Base-by-base conservation (phyloP, 2,888 invertebrate genomes). In the Drosophila anomelani region DNA sequence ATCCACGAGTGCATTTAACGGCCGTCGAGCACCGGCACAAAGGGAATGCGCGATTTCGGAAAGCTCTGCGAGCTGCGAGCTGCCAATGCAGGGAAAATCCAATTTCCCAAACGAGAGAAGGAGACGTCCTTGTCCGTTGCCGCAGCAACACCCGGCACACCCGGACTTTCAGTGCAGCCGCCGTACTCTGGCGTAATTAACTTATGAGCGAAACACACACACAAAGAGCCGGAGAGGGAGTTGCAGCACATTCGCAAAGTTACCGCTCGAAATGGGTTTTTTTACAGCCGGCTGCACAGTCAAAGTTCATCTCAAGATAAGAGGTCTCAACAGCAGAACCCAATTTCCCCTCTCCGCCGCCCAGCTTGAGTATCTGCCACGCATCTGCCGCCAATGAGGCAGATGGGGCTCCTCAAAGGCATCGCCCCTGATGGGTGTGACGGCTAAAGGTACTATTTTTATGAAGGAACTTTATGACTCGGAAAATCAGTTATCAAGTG, bases 161-260 rank as follows among this genome's bases (percentile, higher is more conserved):
- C 34, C 44, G 39, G 51, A 51, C 36, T 53, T 32, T 32, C 47
- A 47, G 20, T 61, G 59, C 46, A 38, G 41, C 36, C 41, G 39
- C 53, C 53, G 44, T 51, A 47, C 51, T 41, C 47, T 68, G 44
- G 34, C 63, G 66, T 76, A 81, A 83, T 81, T 83, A 80, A 61
- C 75, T 72, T 76, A 77, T 71, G 75, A 43, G 41, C 54, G 39
- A 36, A 41, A 38, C 38, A 67, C 44, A 32, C 44, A 32, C 38
- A 17, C 44, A 62, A 46, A 62, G 43, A 44, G 20, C 23, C 38
- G 44, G 39, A 32, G 26, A 38, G 43, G 39, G 43, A 46, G 43
- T 43, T 43, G 55, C 73, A 73, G 29, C 47, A 29, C 47, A 58
- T 32, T 58, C 34, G 43, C 47, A 66, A 72, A 73, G 55, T 51